Base-by-base conservation (phyloP, 2,888 invertebrate species). In the Phasia obesa region DNA sequence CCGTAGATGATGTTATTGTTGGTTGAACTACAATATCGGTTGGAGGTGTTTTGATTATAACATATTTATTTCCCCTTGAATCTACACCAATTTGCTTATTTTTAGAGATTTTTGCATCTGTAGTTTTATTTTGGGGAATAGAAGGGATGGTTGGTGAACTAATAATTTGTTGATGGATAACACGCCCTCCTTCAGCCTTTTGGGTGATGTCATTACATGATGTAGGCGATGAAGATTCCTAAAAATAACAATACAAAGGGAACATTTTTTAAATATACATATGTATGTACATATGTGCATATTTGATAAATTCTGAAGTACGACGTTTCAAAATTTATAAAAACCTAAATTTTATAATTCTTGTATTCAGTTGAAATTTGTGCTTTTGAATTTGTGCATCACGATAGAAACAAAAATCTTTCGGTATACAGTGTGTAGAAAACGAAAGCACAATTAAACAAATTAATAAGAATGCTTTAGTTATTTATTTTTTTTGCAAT, bases 1-100 rank as follows among this genome's bases (percentile, higher is more conserved):
- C 35, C 4, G 81, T 35, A 15, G 81, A 25, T 15, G 84, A 35
- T 31, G 60, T 51, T 47, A 78, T 27, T 35, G 69, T 44, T 13
- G 81, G 71, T 19, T 85, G 85, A 5, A 84, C 73, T 7, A 82
- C 49, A 27, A 84, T 77, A 38, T 87, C 86, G n/a, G 82, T 60
- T 17, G 86, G 76, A 7, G 86, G 85, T 7, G 87, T 85, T 60
- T 87, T 87, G 27, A 88, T 87, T 25, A 87, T 87, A 7, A 87
- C 87, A 62, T 87, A 87, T 73, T 88, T 88, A 93, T 92, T 79
- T 91, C 92, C 86, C 86, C 91, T 53, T 86, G 88, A 84, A 76
- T 88, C 87, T 23, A 86, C 65, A 4, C 87, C 87, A 53, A 87
- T 87, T 73, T 88, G 87, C 80, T 87, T 87, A 11, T 86, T 86